These are phyloP conservation scores for Dicaeum eximium DNA, from an alignment of 2,113 vertebrate species.

Conservation along the genomic window DNA sequence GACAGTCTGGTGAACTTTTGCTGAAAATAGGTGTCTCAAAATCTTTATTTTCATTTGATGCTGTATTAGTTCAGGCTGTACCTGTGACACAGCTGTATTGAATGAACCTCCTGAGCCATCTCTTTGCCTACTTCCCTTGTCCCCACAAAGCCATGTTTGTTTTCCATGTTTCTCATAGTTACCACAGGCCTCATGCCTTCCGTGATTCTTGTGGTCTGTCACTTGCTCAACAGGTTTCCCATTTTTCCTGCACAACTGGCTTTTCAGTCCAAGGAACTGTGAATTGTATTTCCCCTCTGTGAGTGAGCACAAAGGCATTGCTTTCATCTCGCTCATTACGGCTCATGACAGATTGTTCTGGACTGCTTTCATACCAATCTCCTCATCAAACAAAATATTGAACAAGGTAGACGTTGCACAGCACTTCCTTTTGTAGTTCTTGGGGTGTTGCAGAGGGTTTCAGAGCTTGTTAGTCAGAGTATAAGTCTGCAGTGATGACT, in stretches of 20 bases:
- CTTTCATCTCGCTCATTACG: neutral
- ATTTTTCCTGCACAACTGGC: neutral
- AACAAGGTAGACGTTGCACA: neutral
- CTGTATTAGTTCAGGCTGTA: neutral
- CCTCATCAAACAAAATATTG: neutral
- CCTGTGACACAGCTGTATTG: neutral
- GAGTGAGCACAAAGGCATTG: neutral
- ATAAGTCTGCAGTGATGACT: slow-evolving; percentile 13
- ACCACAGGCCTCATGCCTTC: neutral
- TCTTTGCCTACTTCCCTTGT: neutral
- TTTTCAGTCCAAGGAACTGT: neutral
- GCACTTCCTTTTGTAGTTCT: slow-evolving; percentile 16
- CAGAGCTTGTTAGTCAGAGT: slow-evolving; percentile 33
- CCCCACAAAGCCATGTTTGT: neutral
- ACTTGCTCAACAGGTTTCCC: neutral
- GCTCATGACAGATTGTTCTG: neutral
- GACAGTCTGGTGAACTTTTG: neutral
- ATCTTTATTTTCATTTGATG: neutral
- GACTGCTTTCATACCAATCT: neutral
- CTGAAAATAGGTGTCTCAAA: neutral
- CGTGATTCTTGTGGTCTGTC: neutral
- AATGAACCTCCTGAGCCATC: neutral
- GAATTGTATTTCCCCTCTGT: neutral
- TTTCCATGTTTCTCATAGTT: neutral
- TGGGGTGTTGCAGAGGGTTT: slow-evolving; percentile 30